Conservation (phyloP, 1,140 invertebrate species). For the Pseudomyrmex concolor region DNA sequence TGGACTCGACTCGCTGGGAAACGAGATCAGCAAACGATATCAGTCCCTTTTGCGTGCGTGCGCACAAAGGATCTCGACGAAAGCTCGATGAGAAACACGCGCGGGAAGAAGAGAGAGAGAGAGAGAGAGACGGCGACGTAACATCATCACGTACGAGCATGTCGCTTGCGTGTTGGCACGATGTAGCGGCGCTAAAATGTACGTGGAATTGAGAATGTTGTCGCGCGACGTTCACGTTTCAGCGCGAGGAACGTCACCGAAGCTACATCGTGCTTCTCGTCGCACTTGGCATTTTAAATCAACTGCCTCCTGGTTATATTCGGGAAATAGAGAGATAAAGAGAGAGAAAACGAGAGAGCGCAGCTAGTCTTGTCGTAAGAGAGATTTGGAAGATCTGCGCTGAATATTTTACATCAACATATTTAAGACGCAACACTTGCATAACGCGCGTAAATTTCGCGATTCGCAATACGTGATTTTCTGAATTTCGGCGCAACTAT, state of each 20-base stretch:
- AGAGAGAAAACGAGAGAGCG: not conserved
- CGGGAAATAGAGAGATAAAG: not conserved
- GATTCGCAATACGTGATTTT: not conserved
- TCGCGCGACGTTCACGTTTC: slow-evolving; percentile 70
- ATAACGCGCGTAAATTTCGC: not conserved
- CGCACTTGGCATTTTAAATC: slow-evolving; percentile 66
- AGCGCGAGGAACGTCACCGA: slow-evolving; percentile 56
- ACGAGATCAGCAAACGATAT: slow-evolving; percentile 49
- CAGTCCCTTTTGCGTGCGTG: slow-evolving; percentile 38
- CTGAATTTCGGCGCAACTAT: not conserved
- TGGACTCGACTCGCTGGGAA: slow-evolving; percentile 22
- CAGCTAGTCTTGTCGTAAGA: slow-evolving; percentile 3
- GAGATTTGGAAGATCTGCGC: not conserved
- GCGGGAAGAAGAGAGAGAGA: not conserved
- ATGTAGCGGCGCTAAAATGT: slow-evolving; percentile 62
- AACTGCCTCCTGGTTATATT: slow-evolving; percentile 15
- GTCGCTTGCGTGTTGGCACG: slow-evolving; percentile 62
- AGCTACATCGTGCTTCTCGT: slow-evolving; percentile 58
- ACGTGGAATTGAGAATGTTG: slow-evolving; percentile 67
- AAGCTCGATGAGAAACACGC: not conserved
- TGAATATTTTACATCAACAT: not conserved
- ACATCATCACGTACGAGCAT: slow-evolving; percentile 62
- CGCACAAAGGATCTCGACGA: slow-evolving; percentile 10
- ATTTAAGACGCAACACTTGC: too few species aligned
- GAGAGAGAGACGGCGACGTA: slow-evolving; percentile 18